Base-by-base conservation (phyloP, 2,797 vertebrate species). In the Sardinella longiceps region DNA sequence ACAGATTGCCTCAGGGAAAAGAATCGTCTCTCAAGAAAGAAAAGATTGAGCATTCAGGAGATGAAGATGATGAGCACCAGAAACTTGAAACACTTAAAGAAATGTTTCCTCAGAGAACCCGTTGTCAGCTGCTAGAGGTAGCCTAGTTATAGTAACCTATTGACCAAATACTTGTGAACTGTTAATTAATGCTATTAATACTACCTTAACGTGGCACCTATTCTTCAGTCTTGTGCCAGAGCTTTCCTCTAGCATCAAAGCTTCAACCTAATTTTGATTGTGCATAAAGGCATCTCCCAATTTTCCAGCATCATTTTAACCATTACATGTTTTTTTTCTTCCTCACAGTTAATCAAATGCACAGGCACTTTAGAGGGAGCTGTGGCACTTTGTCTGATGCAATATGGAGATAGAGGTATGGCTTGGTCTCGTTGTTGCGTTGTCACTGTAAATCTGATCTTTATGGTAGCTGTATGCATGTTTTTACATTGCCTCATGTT, bases 351-450 rank as follows among this genome's bases (percentile, higher is more conserved):
- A 51, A 90, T 96, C 90, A 87, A 90, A 28, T 95, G 94, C 63
- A 94, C 97, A 3, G 90, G 86, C 86, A 97, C 98, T 23, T 88
- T 97, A 91, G 97, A 98, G 81, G 97, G 96, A 81, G 97, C 97
- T 84, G 87, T 97, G 84, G 95, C 96, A 90, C 90, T 91, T 82
- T 97, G 94, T 85, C 90, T 97, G 90, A 87, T 95, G 86, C 88
- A 85, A 84, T 94, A 92, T 87, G 93, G 83, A 43, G 93, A 98
- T 11, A 91, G 95, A 95, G 95, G 96, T 97, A 86, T 53, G 37
- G 37, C 46, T 9, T 48, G 46, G 46, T 10, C 1, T 48, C 0
- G 7, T 48, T 48, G 5, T 10, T 48, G 7, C 2, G 43, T 2
- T 45, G 43, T 7, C 7, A 7, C 43, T 45, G 2, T 45, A 45